Conservation (phyloP, 2,797 vertebrate genomes). For the Gambelia wislizenii region DNA sequence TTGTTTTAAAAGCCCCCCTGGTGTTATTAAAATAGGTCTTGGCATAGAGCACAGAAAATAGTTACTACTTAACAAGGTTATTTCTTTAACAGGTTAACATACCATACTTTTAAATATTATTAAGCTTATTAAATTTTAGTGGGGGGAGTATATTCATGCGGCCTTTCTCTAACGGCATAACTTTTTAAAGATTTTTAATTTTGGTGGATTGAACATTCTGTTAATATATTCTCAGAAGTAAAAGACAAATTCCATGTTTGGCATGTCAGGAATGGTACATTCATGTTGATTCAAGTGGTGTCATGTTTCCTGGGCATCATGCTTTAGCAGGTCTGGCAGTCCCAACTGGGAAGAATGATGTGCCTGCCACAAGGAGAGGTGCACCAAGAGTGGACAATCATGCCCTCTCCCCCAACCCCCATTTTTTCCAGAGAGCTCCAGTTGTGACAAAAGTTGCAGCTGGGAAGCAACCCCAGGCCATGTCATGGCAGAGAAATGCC, state of each 20-base stretch:
- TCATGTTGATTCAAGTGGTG: not conserved
- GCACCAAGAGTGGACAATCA: too few species aligned
- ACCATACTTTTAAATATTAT: conserved; percentile 2
- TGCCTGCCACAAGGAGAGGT: not conserved
- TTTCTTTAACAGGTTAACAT: conserved; percentile 30
- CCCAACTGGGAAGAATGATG: too few species aligned
- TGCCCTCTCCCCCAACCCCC: not conserved
- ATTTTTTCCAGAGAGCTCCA: not conserved
- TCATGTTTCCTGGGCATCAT: not conserved
- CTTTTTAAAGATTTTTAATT: not conserved
- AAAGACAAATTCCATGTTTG: not conserved
- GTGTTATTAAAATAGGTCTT: conserved; percentile 33
- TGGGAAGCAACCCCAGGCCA: not conserved
- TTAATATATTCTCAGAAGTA: conserved; percentile 14
- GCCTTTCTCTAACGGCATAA: not conserved
- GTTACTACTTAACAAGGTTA: conserved; percentile 38
- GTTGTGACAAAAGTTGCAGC: not conserved
- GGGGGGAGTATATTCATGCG: not conserved
- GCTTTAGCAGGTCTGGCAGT: not conserved
- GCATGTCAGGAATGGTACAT: not conserved
- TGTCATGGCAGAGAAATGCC: too few species aligned
- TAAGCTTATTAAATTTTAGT: conserved; percentile 27
- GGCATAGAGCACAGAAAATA: not conserved
- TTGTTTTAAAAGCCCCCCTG: conserved; percentile 30
- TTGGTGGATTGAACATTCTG: not conserved